phyloP scores from a whole-genome alignment of 2,113 vertebrate genomes.

The Ceyx melanurus region DNA sequence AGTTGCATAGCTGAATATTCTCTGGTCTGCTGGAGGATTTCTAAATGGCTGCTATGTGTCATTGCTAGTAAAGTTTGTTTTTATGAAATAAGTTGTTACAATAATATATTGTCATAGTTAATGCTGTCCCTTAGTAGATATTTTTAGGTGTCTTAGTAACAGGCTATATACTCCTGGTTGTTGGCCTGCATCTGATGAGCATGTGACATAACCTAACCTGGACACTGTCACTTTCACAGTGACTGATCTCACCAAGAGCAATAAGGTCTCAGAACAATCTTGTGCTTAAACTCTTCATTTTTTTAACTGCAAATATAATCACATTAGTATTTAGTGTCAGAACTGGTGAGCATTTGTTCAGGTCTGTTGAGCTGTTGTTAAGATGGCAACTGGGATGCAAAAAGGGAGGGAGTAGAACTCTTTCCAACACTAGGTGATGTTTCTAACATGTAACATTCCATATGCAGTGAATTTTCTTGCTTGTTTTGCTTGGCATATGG shows the following conservation, averaged over 20 bases:
- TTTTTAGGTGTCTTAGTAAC: neutral
- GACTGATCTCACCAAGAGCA: neutral
- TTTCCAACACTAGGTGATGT: neutral
- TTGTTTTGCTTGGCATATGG: neutral
- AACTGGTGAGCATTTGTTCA: neutral
- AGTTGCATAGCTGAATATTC: neutral
- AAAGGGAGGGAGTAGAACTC: neutral
- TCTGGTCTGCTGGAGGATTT: neutral
- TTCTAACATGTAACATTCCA: neutral
- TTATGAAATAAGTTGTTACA: neutral
- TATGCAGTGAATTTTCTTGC: neutral
- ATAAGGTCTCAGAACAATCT: neutral
- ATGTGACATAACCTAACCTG: neutral
- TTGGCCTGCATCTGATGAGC: neutral
- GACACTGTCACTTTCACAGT: neutral
- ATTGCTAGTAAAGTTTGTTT: neutral
- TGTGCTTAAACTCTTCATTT: neutral
- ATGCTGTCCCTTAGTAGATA: neutral
- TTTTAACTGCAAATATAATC: neutral
- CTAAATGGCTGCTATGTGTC: fast-evolving
- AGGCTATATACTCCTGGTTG: neutral
- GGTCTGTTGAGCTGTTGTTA: neutral
- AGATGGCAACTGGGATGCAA: neutral
- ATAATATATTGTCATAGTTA: neutral
- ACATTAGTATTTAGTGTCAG: neutral